These are phyloP conservation scores for Anoplophora glabripennis DNA, from an alignment of 1,140 invertebrate species.

Conservation along the genomic window DNA sequence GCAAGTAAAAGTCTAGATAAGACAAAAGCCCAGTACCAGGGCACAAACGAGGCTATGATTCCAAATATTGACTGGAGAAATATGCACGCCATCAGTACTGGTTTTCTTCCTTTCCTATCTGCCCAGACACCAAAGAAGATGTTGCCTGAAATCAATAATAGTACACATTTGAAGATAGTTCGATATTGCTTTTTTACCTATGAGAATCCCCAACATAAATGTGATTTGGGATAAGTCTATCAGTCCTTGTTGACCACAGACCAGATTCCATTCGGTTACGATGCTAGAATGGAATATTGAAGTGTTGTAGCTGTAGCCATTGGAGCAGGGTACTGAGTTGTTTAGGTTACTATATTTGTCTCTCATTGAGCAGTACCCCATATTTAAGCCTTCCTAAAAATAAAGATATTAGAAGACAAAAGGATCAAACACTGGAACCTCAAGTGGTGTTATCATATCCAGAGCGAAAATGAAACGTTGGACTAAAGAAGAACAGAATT, in stretches of 20 bases:
- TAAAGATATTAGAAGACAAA: too few species aligned
- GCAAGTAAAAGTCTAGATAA: conserved; percentile 66
- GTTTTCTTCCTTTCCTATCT: conserved; percentile 50
- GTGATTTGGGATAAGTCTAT: conserved; percentile 54
- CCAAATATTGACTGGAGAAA: conserved; percentile 59
- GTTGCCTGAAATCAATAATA: conserved; percentile 48
- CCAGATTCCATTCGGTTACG: conserved; percentile 54
- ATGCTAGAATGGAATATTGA: conserved; percentile 51
- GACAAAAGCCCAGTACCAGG: conserved; percentile 61
- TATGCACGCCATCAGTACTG: conserved; percentile 44
- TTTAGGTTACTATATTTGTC: background rate
- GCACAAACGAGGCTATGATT: conserved; percentile 56
- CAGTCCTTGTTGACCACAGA: conserved; percentile 50
- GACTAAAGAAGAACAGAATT: too few species aligned
- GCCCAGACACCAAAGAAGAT: conserved; percentile 53
- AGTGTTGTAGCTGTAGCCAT: conserved; percentile 52
- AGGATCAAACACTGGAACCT: too few species aligned
- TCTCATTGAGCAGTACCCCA: conserved; percentile 30
- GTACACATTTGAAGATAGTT: background rate
- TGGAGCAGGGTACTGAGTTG: conserved; percentile 27
- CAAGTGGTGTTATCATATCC: too few species aligned
- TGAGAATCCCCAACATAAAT: conserved; percentile 54
- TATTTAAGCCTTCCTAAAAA: conserved; percentile 29
- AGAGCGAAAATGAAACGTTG: too few species aligned
- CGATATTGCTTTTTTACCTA: conserved; percentile 38